Conservation (phyloP, 2,888 invertebrate species). For the Horisme vitalbata region DNA sequence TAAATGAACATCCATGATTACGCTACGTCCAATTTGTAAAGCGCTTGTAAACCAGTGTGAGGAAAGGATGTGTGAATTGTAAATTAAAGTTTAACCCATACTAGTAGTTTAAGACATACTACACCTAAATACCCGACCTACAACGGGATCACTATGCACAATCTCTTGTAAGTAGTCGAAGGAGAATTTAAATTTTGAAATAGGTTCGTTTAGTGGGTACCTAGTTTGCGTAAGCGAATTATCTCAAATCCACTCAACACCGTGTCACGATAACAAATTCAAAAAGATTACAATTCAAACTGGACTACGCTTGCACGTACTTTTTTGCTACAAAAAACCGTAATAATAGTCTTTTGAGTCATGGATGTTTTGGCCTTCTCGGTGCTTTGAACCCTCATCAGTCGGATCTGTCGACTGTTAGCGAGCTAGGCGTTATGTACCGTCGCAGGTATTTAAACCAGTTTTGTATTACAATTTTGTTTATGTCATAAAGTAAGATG, state of each 20-base stretch:
- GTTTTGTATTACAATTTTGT: conserved; percentile 24
- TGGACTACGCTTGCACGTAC: conserved; percentile 35
- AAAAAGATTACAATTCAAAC: conserved; percentile 30
- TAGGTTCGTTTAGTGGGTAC: too few relatives aligned
- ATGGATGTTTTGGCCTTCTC: conserved; percentile 64
- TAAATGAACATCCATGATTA: too few relatives aligned
- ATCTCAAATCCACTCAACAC: not conserved
- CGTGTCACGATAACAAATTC: conserved; percentile 20
- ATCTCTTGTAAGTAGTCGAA: too few relatives aligned
- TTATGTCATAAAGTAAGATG: too few relatives aligned
- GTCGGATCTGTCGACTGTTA: conserved; percentile 31
- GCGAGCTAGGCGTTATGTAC: conserved; percentile 53
- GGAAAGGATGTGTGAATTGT: too few relatives aligned
- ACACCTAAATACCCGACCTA: too few relatives aligned
- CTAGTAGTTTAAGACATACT: too few relatives aligned
- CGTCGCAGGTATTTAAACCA: conserved; percentile 39
- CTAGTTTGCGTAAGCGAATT: not conserved
- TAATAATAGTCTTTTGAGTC: conserved; percentile 65
- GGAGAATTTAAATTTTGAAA: too few relatives aligned
- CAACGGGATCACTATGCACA: too few relatives aligned
- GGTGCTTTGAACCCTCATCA: conserved; percentile 67
- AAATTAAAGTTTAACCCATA: too few relatives aligned
- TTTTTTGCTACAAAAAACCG: conserved; percentile 62
- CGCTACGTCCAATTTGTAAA: too few relatives aligned
- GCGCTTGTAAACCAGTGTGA: too few relatives aligned